Percentiles rank a stretch among this genome's conserved stretches.
These are phyloP conservation scores for Microtus pennsylvanicus DNA, from an alignment of 2,113 vertebrate species.

Conservation along the genomic window DNA sequence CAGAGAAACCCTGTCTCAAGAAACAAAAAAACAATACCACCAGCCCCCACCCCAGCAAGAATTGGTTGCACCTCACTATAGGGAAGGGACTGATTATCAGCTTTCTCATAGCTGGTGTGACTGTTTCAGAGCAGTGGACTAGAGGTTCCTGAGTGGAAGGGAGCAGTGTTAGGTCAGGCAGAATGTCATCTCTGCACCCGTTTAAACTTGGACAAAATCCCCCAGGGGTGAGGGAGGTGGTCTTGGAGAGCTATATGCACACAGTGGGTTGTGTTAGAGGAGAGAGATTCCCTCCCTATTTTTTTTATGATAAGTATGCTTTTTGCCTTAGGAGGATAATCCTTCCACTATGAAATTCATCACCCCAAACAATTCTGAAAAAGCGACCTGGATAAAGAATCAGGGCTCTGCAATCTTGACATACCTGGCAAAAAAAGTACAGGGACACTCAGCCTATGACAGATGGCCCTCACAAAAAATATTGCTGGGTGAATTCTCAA, in stretches of 20 bases:
- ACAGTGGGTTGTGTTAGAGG: not conserved
- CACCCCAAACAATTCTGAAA: not conserved
- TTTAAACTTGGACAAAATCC: not conserved
- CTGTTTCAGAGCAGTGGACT: not conserved
- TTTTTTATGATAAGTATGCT: not conserved
- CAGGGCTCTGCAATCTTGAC: no score
- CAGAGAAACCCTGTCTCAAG: no score
- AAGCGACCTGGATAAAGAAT: not conserved
- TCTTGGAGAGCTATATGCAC: not conserved
- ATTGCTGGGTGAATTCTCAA: no score
- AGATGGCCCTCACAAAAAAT: no score
- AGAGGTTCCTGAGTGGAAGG: not conserved
- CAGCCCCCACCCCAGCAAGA: no score
- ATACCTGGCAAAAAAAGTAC: no score
- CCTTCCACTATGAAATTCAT: not conserved
- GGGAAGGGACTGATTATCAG: not conserved
- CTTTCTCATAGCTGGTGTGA: not conserved
- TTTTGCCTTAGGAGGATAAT: not conserved
- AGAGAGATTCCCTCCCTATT: not conserved
- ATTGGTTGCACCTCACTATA: not conserved
- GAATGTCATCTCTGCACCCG: no score
- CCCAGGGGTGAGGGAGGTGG: not conserved
- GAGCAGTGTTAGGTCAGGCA: not conserved
- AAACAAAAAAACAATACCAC: no score
- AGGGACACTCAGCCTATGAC: no score